phyloP scores from a whole-genome alignment of 2,797 vertebrate genomes.

The Clarias platycephalus region DNA sequence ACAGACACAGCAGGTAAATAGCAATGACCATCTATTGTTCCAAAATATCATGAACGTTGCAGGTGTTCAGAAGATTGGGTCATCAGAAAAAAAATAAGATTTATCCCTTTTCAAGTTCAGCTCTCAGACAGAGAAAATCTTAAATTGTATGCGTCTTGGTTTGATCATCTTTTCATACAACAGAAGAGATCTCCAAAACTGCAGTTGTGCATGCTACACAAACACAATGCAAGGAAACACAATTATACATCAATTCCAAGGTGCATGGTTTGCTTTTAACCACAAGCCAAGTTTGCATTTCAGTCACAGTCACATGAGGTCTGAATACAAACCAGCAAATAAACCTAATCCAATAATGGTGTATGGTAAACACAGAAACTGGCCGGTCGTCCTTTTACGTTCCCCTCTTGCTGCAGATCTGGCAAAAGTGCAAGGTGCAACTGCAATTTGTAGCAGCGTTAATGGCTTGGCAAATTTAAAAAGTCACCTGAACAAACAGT shows the following conservation, averaged over 20 bases:
- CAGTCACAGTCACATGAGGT: background rate
- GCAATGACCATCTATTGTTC: background rate
- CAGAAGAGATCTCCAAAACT: background rate
- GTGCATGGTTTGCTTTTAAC: background rate
- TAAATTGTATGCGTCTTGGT: background rate
- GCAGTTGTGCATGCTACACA: background rate
- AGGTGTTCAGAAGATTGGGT: background rate
- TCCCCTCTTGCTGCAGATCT: constrained; percentile 11
- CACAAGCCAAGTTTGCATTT: constrained; percentile 20
- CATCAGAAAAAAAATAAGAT: background rate
- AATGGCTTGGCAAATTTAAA: constrained; percentile 43
- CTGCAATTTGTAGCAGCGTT: constrained; percentile 28
- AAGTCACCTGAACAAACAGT: constrained; percentile 39
- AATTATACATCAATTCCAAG: constrained; percentile 12
- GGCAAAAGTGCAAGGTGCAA: constrained; percentile 44
- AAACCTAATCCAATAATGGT: background rate
- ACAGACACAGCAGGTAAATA: background rate
- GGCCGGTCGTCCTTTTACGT: background rate
- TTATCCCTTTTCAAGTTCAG: background rate
- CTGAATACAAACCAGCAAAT: background rate
- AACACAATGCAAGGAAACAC: background rate
- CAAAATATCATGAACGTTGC: background rate
- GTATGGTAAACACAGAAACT: constrained; percentile 4
- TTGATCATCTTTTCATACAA: background rate
- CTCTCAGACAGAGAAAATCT: background rate